Base-by-base conservation (phyloP, 2,888 invertebrate genomes). In the Napeogenes inachia region DNA sequence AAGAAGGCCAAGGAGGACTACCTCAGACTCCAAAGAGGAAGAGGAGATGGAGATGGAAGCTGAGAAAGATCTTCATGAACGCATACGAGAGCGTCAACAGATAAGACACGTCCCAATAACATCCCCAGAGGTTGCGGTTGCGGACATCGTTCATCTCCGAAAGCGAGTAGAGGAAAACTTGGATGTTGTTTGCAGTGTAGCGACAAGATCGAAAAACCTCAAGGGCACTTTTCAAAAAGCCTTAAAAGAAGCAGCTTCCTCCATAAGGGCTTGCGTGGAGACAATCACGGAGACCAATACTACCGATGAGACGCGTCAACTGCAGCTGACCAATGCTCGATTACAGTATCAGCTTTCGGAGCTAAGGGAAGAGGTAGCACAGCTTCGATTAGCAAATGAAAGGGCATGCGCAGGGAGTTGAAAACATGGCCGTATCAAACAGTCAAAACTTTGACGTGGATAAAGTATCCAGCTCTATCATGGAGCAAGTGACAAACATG, bases 171-270 rank as follows among this genome's bases (percentile, higher is more conserved):
- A 45, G 45, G 13, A n/a, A 45, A n/a, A 4, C 2, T n/a, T n/a
- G 10, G 10, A 45, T 35, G 35, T 35, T 35, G 12, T 45, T 4
- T 4, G 6, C 12, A 45, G 12, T 12, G 12, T 45, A 4, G 35
- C 35, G 35, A 35, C 35, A 35, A 35, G 6, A 35, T 57, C 57
- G 5, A 58, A 56, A 56, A 55, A 54, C 13, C 57, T 57, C 0
- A 57, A 45, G 10, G 57, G 57, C 5, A 45, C 13, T 4, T 45
- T 45, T 21, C 45, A 45, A 13, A 30, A 33, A 21, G 57, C 32
- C 2, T 8, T 32, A 4, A 57, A 57, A 12, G 57, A 57, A 0
- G 21, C 45, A 4, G 45, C 57, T 2, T 38, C 57, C 2, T 45
- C 30, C 0, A 57, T 57, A 2, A 21, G 8, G 30, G 12, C 13